Evolutionary conservation across 2,888 invertebrate species (phyloP), one percentile per base, ranked within the genome.

Genomic region (Drosophila birchii): DNA sequence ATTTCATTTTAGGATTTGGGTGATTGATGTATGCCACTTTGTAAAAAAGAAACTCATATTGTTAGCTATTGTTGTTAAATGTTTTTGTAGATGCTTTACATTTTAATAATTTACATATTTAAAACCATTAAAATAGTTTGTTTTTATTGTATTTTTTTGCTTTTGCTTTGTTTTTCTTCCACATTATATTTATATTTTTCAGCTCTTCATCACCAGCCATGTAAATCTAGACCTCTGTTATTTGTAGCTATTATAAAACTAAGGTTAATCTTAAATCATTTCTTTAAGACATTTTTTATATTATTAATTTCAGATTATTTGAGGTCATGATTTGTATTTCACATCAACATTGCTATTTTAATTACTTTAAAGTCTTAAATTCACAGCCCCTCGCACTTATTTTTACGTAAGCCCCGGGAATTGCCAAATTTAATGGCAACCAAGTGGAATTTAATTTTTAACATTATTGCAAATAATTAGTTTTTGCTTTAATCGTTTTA

Each of bases 401-500:
- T 51, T 59, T 44, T 56, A 34, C 38, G 55, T 29, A 75, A 55
- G 54, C 49, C 43, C 43, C 41, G 4, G 41, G 41, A 51, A 44
- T 57, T 69, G 43, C 71, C 38, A 38, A 55, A 71, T 36, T 41
- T 47, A 49, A 56, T 55, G 26, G 56, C 38, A 34, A 18, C 41
- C 36, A 34, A n/a, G 56, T 39, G 29, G 47, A 20, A 55, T 41
- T 41, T 41, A 41, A 36, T 41, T 49, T 68, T 55, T 41, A 62
- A 38, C 54, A 63, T 63, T 70, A 64, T 38, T 34, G 72, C 62
- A 44, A 68, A 71, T 72, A 73, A 69, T 76, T 73, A 60, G 51
- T 51, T 66, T 58, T 73, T 71, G 47, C 26, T 79, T 75, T 74
- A 72, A 72, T 54, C 32, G 67, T 64, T 76, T 58, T 67, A 70